Percentiles rank a stretch among this genome's conserved stretches.
Evolutionary conservation across 2,113 vertebrate genomes (phyloP).

Genomic region (Gavia stellata): DNA sequence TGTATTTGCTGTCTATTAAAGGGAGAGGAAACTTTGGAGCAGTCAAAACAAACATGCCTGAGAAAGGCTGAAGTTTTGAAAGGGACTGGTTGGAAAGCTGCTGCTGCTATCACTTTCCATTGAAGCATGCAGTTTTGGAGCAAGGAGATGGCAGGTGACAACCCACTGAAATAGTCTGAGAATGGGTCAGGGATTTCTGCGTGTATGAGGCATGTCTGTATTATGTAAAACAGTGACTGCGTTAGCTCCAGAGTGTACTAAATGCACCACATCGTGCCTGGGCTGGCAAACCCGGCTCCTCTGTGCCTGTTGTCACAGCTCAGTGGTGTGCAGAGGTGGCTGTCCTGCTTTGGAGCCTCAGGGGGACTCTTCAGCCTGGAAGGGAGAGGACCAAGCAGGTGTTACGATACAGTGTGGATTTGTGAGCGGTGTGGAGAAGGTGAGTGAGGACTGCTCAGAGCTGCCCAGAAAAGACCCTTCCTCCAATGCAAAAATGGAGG

Average conservation of each 20-base stretch:
- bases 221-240: not conserved
- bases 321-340: fast-evolving
- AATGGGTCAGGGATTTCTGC: not conserved
- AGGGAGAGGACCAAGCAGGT: fast-evolving
- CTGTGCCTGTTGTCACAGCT: not conserved
- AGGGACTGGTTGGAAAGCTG: not conserved
- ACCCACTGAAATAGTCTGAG: not conserved
- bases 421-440: not conserved
- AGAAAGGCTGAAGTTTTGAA: not conserved
- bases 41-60: slow-evolving; percentile 55
- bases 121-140: not conserved
- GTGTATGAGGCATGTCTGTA: not conserved
- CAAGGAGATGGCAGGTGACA: not conserved
- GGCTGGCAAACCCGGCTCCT: not conserved
- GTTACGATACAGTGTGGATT: not conserved
- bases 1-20: slow-evolving; percentile 48
- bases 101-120: not conserved
- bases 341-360: not conserved
- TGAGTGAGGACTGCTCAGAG: not conserved
- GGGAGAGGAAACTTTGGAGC: slow-evolving; percentile 43
- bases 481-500: not conserved
- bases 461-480: not conserved
- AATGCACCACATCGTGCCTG: not conserved
- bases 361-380: not conserved
- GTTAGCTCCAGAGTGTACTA: not conserved